Percentiles rank a stretch among this genome's conserved stretches.
These are phyloP conservation scores for Paracanthobrama guichenoti DNA, from an alignment of 2,113 vertebrate genomes.

Conservation along the genomic window DNA sequence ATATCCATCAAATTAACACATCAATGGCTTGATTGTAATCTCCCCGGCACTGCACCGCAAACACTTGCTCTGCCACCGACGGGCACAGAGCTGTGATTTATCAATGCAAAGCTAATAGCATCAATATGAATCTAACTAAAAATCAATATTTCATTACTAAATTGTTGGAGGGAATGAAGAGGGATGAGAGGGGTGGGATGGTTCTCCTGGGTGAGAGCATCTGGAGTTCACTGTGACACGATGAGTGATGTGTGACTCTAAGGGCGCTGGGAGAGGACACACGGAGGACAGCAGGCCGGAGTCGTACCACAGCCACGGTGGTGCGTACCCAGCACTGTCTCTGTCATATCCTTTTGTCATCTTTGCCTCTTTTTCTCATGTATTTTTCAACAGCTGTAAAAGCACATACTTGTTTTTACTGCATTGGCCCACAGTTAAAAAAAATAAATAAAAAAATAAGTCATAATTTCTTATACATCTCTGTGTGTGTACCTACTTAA, in stretches of 20 bases:
- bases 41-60: conserved; percentile 84
- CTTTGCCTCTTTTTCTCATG: conserved; percentile 14
- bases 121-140: conserved; percentile 99
- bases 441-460: too few relatives aligned
- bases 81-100: conserved; percentile 91
- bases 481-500: too few relatives aligned
- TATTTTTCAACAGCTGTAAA: neutral
- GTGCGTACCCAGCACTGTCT: neutral
- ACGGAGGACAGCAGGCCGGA: conserved; percentile 85
- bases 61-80: conserved; percentile 80
- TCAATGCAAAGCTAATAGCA: conserved; percentile 99
- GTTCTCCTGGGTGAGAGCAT: conserved; percentile 92
- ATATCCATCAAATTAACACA: conserved; percentile 99
- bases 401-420: neutral
- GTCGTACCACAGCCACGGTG: conserved; percentile 43
- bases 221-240: conserved; percentile 98
- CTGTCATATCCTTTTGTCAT: neutral
- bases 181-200: conserved; percentile 90
- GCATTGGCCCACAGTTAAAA: conserved; percentile 3
- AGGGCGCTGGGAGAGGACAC: conserved; percentile 85
- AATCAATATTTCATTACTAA: conserved; percentile 99
- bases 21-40: conserved; percentile 95
- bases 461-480: too few relatives aligned
- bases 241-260: conserved; percentile 89
- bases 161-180: conserved; percentile 99